These are phyloP conservation scores for Carassius auratus DNA, from an alignment of 2,113 vertebrate species.

Conservation along the genomic window DNA sequence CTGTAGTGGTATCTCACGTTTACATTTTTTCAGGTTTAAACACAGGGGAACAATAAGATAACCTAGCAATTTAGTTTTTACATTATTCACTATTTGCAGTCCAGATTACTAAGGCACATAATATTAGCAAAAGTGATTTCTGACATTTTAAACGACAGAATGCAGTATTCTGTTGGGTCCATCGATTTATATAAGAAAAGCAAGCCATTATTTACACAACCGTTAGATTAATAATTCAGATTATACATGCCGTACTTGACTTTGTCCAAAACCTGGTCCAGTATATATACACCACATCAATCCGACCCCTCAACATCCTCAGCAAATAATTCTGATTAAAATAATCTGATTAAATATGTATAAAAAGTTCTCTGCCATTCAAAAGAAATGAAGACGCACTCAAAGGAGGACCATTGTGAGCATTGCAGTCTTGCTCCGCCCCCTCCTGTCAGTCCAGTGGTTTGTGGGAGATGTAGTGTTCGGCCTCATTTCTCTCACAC, in stretches of 20 bases:
- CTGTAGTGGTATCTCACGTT: conserved; percentile 28
- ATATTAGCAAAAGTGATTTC: not conserved
- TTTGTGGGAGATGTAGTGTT: conserved; percentile 56
- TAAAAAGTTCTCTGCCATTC: conserved; percentile 10
- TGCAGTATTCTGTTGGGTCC: not conserved
- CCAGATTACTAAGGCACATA: not conserved
- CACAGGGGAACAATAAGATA: not conserved
- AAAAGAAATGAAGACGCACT: conserved; percentile 47
- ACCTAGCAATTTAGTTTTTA: not conserved
- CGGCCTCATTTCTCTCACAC: conserved; percentile 66
- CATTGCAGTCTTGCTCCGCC: conserved; percentile 30
- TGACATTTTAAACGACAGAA: not conserved
- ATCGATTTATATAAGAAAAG: not conserved
- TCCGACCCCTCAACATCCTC: not conserved
- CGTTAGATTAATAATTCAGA: conserved; percentile 11
- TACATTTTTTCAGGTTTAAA: not conserved
- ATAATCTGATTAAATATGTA: conserved; percentile 25
- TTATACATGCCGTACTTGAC: not conserved
- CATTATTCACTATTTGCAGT: conserved; percentile 16
- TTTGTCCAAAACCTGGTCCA: conserved; percentile 15
- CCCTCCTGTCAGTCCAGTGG: conserved; percentile 70
- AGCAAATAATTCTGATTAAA: conserved; percentile 2
- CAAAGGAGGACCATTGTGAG: conserved; percentile 37
- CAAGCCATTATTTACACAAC: conserved; percentile 6
- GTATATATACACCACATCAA: not conserved